These are phyloP conservation scores for Scolanthus callimorphus DNA, from an alignment of 92 coral and sea anemone genomes.

Conservation along the genomic window DNA sequence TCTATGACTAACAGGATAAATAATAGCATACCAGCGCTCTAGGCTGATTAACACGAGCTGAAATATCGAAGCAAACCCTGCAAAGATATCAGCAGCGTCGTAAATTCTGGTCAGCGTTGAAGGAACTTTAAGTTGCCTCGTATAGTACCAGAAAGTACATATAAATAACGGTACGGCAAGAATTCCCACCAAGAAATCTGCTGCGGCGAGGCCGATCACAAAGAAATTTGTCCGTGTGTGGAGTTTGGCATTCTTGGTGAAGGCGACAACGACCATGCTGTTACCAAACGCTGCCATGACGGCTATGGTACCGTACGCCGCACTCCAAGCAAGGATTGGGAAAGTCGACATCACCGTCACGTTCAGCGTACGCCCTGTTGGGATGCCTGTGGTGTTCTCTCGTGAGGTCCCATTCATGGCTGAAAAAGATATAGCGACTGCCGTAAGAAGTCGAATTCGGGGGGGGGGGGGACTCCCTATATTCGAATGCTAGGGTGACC, in stretches of 20 bases:
- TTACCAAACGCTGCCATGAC: constrained; percentile 73
- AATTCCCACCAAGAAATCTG: constrained; percentile 61
- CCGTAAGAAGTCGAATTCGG: no score
- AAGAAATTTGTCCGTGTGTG: constrained; percentile 70
- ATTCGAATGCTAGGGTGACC: no score
- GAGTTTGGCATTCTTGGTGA: constrained; percentile 45
- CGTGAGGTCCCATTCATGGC: no score
- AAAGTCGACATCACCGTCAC: constrained; percentile 1
- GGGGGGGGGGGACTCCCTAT: no score
- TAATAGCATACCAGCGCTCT: constrained; percentile 68
- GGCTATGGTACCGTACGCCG: constrained; percentile 51
- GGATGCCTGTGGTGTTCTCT: no score
- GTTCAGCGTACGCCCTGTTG: no score
- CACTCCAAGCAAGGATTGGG: constrained; percentile 56
- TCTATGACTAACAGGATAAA: constrained; percentile 59
- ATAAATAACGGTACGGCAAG: constrained; percentile 65
- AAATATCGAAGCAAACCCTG: constrained; percentile 68
- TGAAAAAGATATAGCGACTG: no score
- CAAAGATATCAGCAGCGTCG: constrained; percentile 55
- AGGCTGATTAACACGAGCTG: constrained; percentile 59
- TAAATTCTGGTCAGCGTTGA: constrained; percentile 8
- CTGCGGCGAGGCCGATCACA: constrained; percentile 67
- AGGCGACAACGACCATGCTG: constrained; percentile 54
- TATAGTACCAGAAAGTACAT: constrained; percentile 28
- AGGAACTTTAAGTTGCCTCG: constrained; percentile 1